Base-by-base conservation (phyloP, 2,888 invertebrate genomes). In the Cheilosia vulpina region DNA sequence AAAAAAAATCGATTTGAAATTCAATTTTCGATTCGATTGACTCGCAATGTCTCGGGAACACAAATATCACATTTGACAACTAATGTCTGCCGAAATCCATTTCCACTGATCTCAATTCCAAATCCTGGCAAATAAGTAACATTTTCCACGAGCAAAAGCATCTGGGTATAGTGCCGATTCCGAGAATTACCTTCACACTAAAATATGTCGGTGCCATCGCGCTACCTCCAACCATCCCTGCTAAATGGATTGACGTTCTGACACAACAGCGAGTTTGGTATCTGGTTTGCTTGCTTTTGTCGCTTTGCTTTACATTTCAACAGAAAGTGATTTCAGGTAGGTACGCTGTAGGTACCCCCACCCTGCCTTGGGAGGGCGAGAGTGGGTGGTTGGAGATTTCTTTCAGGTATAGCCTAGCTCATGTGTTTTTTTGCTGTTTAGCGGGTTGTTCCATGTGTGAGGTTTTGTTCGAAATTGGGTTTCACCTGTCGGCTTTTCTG, bases 401-500 rank as follows among this genome's bases (percentile, higher is more conserved):
- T 17, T 31, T 1, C 27, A 19, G 45, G 21, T 19, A n/a, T 15
- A 21, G 57, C 19, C 19, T 7, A n/a, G 24, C 52, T 50, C 31
- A 21, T 58, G 24, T 34, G 21, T 17, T 68, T 41, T 68, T 55
- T 41, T 38, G 24, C 41, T 47, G 63, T 45, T 63, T 15, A 11
- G 7, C 15, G 45, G 63, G 41, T 17, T 21, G 15, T 45, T 55
- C 24, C 63, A 55, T 63, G 53, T 43, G 53, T 47, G 55, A 63
- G 65, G 47, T 47, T 55, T 66, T 68, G 76, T 52, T 58, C 58
- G 66, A 68, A 76, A 68, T 76, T 76, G 68, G 76, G 68, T 66
- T 76, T 60, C 58, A 68, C 66, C 58, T 76, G 76, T 76, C 76
- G 43, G 58, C 66, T 76, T 68, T 76, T 68, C 76, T 68, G 66